phyloP scores from a whole-genome alignment of 2,888 invertebrate genomes.

The Argyresthia albistria region DNA sequence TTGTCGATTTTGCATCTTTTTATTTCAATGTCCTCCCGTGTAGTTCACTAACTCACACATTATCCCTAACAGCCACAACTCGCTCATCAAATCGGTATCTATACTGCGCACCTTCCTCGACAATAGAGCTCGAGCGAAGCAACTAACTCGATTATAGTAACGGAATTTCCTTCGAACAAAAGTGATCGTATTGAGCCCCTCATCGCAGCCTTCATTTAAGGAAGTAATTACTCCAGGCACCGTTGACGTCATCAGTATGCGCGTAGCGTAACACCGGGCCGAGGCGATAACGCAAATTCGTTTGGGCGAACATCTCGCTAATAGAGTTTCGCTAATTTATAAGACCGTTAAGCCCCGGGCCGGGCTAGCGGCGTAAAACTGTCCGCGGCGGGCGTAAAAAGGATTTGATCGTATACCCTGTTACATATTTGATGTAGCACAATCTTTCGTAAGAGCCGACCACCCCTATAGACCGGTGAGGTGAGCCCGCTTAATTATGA shows the following conservation, averaged over 20 bases:
- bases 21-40: too few species aligned
- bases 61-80: background rate
- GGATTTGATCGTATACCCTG: conserved; percentile 58
- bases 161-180: conserved; percentile 42
- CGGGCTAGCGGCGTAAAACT: conserved; percentile 47
- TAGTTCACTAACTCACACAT: background rate
- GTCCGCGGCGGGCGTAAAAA: conserved; percentile 58
- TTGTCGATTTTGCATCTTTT: too few species aligned
- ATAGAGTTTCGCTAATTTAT: conserved; percentile 73
- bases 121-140: conserved; percentile 19
- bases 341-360: conserved; percentile 53
- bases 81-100: background rate
- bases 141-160: conserved; percentile 49
- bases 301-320: conserved; percentile 68
- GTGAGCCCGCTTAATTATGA: conserved; percentile 52
- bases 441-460: conserved; percentile 31
- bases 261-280: conserved; percentile 41
- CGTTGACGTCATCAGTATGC: conserved; percentile 56
- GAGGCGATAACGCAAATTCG: conserved; percentile 71
- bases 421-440: conserved; percentile 56
- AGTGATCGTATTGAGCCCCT: conserved; percentile 40
- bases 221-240: conserved; percentile 59
- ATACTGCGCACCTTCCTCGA: background rate
- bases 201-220: conserved; percentile 53
- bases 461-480: conserved; percentile 22